Base-by-base conservation (phyloP, 1,140 invertebrate genomes). In the Drosophila simulans region DNA sequence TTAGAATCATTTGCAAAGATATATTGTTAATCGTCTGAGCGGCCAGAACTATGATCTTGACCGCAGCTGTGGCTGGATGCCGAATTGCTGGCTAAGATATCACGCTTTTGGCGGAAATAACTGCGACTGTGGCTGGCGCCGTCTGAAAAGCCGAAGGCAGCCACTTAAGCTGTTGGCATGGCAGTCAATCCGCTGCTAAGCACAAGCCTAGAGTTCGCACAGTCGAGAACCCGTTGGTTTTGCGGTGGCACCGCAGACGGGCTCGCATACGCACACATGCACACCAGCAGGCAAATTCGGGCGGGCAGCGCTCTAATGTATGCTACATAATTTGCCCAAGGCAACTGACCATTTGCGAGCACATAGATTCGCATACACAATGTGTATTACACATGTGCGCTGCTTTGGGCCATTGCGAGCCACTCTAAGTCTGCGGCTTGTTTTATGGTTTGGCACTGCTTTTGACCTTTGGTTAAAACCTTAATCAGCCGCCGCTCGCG, bases 401-500 rank as follows among this genome's bases (percentile, higher is more conserved):
- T 80, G 58, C 40, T 39, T 59, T 62, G 59, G 55, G 53, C 46
- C 20, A 31, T 31, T 8, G 42, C 37, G 64, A 34, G 51, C 37
- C 66, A 70, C 65, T 72, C 68, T 73, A 84, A 88, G 84, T 82
- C 80, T 84, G 85, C 69, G 84, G 84, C 80, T 90, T 89, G 84
- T 89, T 90, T 84, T 90, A 90, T 89, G 85, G 84, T 80, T 89
- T 89, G 68, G 65, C 85, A 89, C 80, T 84, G 77, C 80, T 84
- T 84, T 84, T 89, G 85, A 89, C 84, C 85, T 89, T 89, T 89
- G 77, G 77, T 90, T 68, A 89, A 80, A 52, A 75, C 76, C 89
- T 84, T 89, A 89, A 89, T 89, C 81, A 89, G 71, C 58, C 64
- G 71, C 58, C 64, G 52, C 80, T 65, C 62, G 57, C 62, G 49